phyloP scores from a whole-genome alignment of 1,140 invertebrate species.

The Bacillus rossius region DNA sequence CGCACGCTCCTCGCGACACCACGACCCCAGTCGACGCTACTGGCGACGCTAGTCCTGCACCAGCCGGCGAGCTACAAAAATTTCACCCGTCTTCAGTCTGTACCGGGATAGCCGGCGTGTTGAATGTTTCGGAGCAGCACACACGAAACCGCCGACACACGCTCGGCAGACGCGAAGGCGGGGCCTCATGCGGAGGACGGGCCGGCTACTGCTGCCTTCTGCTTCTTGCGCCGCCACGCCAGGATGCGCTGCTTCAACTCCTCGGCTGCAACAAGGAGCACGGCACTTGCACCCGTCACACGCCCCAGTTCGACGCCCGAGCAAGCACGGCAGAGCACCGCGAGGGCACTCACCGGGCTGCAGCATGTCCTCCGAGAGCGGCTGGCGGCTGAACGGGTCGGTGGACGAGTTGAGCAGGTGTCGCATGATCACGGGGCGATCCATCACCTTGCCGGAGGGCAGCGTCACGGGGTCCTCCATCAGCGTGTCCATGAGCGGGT shows the following conservation, averaged over 20 bases:
- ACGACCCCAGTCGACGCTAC: no score
- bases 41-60: no score
- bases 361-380: slow-evolving; percentile 84
- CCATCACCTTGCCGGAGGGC: slow-evolving; percentile 91
- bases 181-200: not conserved
- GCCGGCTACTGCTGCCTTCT: slow-evolving; percentile 34
- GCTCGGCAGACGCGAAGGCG: not conserved
- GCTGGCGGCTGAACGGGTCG: slow-evolving; percentile 95
- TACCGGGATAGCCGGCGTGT: no score
- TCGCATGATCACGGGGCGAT: slow-evolving; percentile 86
- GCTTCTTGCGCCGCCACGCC: slow-evolving; percentile 70
- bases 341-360: slow-evolving; percentile 58
- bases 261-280: slow-evolving; percentile 48
- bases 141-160: no score
- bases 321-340: no score
- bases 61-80: no score
- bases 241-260: slow-evolving; percentile 74
- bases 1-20: no score
- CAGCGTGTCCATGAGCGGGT: slow-evolving; percentile 95
- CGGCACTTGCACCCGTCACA: no score
- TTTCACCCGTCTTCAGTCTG: no score
- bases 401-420: slow-evolving; percentile 94
- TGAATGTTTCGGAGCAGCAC: no score
- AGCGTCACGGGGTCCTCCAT: slow-evolving; percentile 95
- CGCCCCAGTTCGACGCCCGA: no score